Evolutionary conservation across 2,888 invertebrate species (phyloP), one percentile per base, ranked within the genome.

Genomic region (Eupithecia pulchellata): DNA sequence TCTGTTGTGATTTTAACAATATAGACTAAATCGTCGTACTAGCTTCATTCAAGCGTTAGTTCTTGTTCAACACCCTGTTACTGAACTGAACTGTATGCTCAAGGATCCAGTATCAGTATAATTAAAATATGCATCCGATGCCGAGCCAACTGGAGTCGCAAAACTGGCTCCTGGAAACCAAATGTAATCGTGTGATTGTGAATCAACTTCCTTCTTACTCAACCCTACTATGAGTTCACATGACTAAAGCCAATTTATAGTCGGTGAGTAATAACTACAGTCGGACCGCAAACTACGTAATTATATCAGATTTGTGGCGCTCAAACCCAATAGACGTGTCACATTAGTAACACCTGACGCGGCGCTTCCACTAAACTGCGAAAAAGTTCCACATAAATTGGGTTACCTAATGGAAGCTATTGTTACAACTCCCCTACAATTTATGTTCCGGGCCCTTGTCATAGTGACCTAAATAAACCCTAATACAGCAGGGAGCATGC

Each of bases 331-430:
- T 73, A 60, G 62, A 67, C 71, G 55, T 67, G 68, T 66, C 67
- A 62, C 58, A 58, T 73, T 34, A 68, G 64, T 52, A 69, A 69
- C 72, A 68, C 72, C 68, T 74, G 67, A 57, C 70, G 67, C 61
- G 66, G 34, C 30, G 68, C 71, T 73, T 78, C 74, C 69, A 71
- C 66, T 73, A 75, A 74, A 69, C 64, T 73, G 74, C 72, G 71
- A 75, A 74, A 61, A 76, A 72, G 64, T 75, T 39, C 62, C 61
- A 67, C 27, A 71, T 81, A 81, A 61, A 83, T 79, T 77, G 76
- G 75, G 76, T 79, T 78, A 77, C 67, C 76, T 82, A 81, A 82
- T 82, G 75, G 79, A 77, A 73, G 75, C 76, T 77, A 78, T 78
- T 81, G 69, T 79, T 69, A 74, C 77, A 73, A 78, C 71, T 73